Conservation (phyloP, 2,797 vertebrate species). For the Thalassophryne amazonica region DNA sequence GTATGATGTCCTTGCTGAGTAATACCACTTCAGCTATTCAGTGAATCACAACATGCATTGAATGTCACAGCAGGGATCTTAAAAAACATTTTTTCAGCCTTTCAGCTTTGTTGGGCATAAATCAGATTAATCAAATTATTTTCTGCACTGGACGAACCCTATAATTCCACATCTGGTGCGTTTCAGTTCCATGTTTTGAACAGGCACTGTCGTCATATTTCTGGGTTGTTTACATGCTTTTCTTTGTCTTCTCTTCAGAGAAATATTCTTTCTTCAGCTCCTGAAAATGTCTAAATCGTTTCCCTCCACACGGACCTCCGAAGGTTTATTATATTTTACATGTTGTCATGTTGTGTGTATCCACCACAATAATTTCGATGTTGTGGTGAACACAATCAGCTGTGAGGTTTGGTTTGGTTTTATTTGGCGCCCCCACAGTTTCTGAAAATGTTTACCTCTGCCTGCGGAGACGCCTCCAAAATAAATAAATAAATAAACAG, state of each 20-base stretch:
- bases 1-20: too few relatives aligned
- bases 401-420: constrained; percentile 21
- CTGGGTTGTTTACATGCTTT: constrained; percentile 11
- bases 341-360: neutral
- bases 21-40: too few relatives aligned
- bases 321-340: neutral
- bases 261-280: neutral
- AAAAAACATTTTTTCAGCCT: too few relatives aligned
- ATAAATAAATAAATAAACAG: constrained; percentile 16
- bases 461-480: neutral
- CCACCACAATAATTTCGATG: too few relatives aligned
- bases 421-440: constrained; percentile 20
- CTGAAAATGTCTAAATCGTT: neutral
- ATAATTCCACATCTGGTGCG: too few relatives aligned
- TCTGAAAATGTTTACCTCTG: constrained; percentile 8
- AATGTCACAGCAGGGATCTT: too few relatives aligned
- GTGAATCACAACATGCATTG: too few relatives aligned
- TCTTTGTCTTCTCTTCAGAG: constrained; percentile 38
- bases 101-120: too few relatives aligned
- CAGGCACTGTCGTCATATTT: too few relatives aligned
- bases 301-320: neutral
- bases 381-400: neutral
- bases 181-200: too few relatives aligned
- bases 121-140: too few relatives aligned
- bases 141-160: too few relatives aligned